Base-by-base conservation (phyloP, 1,140 invertebrate species). In the Leptinotarsa undecemlineata region DNA sequence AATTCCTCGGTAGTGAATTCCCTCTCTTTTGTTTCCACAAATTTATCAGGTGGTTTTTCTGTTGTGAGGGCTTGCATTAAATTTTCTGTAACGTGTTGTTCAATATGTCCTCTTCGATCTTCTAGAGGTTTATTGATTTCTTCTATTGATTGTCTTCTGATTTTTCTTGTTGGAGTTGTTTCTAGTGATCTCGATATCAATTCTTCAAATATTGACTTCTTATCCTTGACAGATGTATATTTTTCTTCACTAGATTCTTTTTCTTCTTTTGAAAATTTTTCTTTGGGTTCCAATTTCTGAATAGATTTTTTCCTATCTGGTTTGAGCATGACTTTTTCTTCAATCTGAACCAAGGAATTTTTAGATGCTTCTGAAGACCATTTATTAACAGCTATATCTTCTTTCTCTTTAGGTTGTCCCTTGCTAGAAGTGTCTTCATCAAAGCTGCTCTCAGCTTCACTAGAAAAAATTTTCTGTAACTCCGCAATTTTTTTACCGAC, bases 121-220 rank as follows among this genome's bases (percentile, higher is more conserved):
- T 72, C 51, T 14, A 68, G 19, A 33, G 21, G 62, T 14, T n/a
- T 23, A 21, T 62, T 72, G 3, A 19, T 62, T 13, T n/a, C 47
- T 61, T 71, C 69, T 60, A 64, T 48, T 57, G 26, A 14, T 6
- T 72, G 51, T 4, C 62, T 57, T 51, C 19, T 51, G 20, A 60
- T 33, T 67, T 79, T 80, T 74, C 81, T 84, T 23, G 74, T 66
- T 15, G 82, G 79, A 1, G 79, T 82, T 11, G 72, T 69, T 76
- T 84, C 83, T 21, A 75, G 76, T 0, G 83, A 81, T 78, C 79
- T 82, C 6, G 79, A 82, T 33, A 82, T 83, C 42, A 85, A 68
- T 81, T 89, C 87, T 75, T 88, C 88, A 74, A 88, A 89, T 81
- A 88, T 87, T 48, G 86, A 84, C 85, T 88, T 87, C 6, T 87